Percentiles rank a stretch among this genome's conserved stretches.
Evolutionary conservation across 2,113 vertebrate genomes (phyloP).

Genomic region (Petaurus breviceps): DNA sequence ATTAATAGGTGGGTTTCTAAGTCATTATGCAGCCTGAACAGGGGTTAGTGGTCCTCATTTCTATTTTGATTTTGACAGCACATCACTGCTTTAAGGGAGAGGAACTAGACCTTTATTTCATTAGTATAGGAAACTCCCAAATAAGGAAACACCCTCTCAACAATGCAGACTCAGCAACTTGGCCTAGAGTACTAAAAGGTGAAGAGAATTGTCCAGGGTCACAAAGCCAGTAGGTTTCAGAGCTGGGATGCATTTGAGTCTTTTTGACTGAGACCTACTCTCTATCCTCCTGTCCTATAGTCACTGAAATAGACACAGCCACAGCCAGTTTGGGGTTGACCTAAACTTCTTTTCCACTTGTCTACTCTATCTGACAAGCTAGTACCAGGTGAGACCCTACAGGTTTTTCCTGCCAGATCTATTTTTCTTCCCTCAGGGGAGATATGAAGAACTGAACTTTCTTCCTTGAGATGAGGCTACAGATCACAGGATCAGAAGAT

Average conservation of each 20-base stretch:
- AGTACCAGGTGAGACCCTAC: neutral
- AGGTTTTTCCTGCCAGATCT: neutral
- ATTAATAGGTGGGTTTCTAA: neutral
- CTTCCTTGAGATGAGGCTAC: neutral
- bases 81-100: neutral
- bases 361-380: neutral
- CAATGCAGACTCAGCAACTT: no score
- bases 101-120: neutral
- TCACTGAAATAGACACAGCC: neutral
- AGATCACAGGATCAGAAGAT: neutral
- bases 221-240: neutral
- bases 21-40: neutral
- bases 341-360: neutral
- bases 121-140: neutral
- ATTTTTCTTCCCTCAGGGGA: neutral
- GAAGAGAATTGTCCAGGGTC: neutral
- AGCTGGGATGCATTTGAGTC: neutral
- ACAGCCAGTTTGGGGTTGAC: neutral
- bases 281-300: neutral
- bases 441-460: neutral
- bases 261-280: neutral
- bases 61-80: neutral
- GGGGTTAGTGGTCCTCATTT: neutral
- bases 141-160: neutral
- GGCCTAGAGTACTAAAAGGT: neutral